phyloP scores from a whole-genome alignment of 1,140 invertebrate genomes.

The Pseudomyrmex dendroicus region DNA sequence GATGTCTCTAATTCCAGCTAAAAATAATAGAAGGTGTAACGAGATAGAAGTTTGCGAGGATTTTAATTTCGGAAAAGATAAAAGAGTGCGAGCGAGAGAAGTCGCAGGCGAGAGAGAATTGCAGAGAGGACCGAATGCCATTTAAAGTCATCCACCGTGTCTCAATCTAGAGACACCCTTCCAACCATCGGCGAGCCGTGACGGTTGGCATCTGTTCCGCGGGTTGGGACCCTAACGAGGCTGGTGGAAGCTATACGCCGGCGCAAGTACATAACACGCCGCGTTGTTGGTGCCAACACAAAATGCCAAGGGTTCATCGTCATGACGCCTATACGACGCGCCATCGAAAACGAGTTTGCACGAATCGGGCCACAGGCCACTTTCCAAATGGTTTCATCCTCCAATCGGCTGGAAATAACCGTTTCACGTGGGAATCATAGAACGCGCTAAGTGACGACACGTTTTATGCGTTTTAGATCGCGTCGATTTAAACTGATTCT shows the following conservation, averaged over 20 bases:
- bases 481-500: background rate
- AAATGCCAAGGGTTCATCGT: slow-evolving; percentile 76
- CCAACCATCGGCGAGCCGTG: slow-evolving; percentile 83
- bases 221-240: slow-evolving; percentile 76
- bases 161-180: slow-evolving; percentile 83
- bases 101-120: slow-evolving; percentile 48
- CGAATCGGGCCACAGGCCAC: slow-evolving; percentile 8
- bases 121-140: slow-evolving; percentile 76
- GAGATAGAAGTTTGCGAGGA: slow-evolving; percentile 24
- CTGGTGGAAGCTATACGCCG: slow-evolving; percentile 63
- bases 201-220: slow-evolving; percentile 84
- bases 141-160: slow-evolving; percentile 84
- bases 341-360: slow-evolving; percentile 40
- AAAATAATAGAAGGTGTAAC: slow-evolving; percentile 49
- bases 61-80: slow-evolving; percentile 6
- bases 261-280: slow-evolving; percentile 63
- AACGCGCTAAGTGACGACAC: slow-evolving; percentile 18
- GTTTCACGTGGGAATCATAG: slow-evolving; percentile 7
- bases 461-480: background rate
- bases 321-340: slow-evolving; percentile 61
- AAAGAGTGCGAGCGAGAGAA: slow-evolving; percentile 47
- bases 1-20: slow-evolving; percentile 30
- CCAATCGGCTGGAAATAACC: slow-evolving; percentile 68
- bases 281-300: slow-evolving; percentile 49
- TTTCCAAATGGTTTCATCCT: slow-evolving; percentile 76